Evolutionary conservation across 2,113 vertebrate genomes (phyloP).

Genomic region (Rafetus swinhoei): DNA sequence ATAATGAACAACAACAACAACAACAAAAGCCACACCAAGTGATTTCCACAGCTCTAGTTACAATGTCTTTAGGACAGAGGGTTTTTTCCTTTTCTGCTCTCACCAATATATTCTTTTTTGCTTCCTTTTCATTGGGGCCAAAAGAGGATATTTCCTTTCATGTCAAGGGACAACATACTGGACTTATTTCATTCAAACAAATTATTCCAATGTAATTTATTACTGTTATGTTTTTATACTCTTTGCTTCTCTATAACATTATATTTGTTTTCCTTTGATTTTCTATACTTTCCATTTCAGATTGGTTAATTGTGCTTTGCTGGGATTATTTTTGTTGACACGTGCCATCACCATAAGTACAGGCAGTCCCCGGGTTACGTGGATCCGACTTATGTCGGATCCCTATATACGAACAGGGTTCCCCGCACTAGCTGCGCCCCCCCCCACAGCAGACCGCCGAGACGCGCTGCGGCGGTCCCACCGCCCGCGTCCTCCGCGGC

Average conservation of each 20-base stretch:
- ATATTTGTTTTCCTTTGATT: not conserved
- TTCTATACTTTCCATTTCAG: not conserved
- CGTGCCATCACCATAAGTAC: not conserved
- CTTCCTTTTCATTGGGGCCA: not conserved
- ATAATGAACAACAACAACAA: not conserved
- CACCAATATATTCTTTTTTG: not conserved
- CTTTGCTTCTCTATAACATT: not conserved
- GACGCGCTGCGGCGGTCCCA: no score
- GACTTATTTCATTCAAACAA: not conserved
- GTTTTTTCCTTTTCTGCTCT: not conserved
- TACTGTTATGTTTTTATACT: not conserved
- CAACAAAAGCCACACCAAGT: no score
- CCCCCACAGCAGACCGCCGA: no score
- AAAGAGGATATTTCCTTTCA: not conserved
- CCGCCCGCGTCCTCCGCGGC: no score
- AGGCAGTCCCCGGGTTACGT: no score
- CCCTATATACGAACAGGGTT: no score
- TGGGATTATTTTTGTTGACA: not conserved
- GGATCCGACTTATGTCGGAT: no score
- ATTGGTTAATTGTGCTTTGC: not conserved
- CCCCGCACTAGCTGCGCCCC: no score
- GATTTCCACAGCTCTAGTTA: not conserved
- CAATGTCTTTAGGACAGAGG: not conserved
- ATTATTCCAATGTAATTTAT: not conserved
- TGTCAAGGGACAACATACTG: no score